Base-by-base conservation (phyloP, 2,113 vertebrate species). In the Halichoeres trimaculatus region DNA sequence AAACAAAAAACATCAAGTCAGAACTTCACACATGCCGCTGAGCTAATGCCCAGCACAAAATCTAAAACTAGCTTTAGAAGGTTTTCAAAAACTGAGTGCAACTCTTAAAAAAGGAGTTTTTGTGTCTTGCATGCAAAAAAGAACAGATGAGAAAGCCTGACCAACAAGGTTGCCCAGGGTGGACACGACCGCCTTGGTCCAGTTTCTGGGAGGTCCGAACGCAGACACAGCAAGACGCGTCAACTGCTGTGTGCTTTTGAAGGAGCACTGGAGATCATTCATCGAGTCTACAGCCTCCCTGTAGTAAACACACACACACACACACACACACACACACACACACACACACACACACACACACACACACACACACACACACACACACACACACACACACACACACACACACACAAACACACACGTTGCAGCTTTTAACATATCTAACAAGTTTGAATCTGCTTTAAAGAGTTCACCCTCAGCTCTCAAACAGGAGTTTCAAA, bases 241-340 rank as follows among this genome's bases (percentile, higher is more conserved):
- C 3, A 93, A 65, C 36, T 61, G 26, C 51, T 84, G 63, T 2
- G 34, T 1, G 4, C 77, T 48, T 2, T 6, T 14, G 3, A 22
- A 11, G 23, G 85, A 61, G 74, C 92, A 93, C n/a, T 68, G 38
- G 4, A 88, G 14, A 9, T 19, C 56, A 10, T 79, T 81, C 43
- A 94, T 4, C 0, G 80, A 82, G 7, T 64, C 87, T 70, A 91
- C 77, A 4, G 93, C 91, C 2, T 91, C 90, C 58, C 93, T 94
- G 80, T 35, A 30, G 74, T 17, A 77, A 57, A 84, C 16, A 62
- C 17, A 56, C 48, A 76, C 50, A 66, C 19, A 17, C 19, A 66
- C n/a, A 5, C 4, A n/a, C n/a, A n/a, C n/a, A n/a, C n/a, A n/a
- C n/a, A n/a, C n/a, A n/a, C n/a, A n/a, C n/a, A n/a, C n/a, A n/a